These are phyloP conservation scores for Eidolon dupreanum DNA, from an alignment of 2,797 vertebrate species.

Conservation along the genomic window DNA sequence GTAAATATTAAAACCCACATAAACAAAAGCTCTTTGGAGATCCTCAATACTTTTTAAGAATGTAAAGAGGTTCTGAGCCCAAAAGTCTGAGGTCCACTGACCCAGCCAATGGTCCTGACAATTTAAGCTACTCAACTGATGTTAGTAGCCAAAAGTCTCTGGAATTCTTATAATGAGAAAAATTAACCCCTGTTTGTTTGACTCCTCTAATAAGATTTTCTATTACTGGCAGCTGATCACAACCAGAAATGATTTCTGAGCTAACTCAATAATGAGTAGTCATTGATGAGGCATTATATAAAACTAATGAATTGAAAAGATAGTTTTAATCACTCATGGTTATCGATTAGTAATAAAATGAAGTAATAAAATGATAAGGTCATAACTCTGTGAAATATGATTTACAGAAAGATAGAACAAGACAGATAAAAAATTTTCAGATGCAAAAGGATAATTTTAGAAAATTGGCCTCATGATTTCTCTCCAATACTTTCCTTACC, in stretches of 20 bases:
- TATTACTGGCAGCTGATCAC: background rate
- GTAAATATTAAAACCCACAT: background rate
- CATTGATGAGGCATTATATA: background rate
- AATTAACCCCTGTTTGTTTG: background rate
- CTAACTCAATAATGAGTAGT: background rate
- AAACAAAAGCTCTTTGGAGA: background rate
- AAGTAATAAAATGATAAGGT: constrained; percentile 12
- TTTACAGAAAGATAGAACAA: constrained; percentile 3
- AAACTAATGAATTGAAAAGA: constrained; percentile 17
- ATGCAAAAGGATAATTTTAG: background rate
- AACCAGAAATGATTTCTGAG: background rate
- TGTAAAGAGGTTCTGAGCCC: background rate
- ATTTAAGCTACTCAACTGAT: background rate
- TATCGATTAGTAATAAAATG: constrained; percentile 27
- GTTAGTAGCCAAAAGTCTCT: background rate
- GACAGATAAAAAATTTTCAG: background rate
- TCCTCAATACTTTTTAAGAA: background rate
- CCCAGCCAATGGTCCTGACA: background rate
- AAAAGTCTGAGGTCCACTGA: background rate
- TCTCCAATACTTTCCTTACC: background rate
- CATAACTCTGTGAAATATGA: background rate
- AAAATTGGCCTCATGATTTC: background rate
- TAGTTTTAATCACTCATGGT: background rate
- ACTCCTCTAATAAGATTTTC: background rate
- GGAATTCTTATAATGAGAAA: background rate